Percentiles rank a stretch among this genome's conserved stretches.
phyloP scores from a whole-genome alignment of 2,797 vertebrate genomes.

The Lepus oiostolus region DNA sequence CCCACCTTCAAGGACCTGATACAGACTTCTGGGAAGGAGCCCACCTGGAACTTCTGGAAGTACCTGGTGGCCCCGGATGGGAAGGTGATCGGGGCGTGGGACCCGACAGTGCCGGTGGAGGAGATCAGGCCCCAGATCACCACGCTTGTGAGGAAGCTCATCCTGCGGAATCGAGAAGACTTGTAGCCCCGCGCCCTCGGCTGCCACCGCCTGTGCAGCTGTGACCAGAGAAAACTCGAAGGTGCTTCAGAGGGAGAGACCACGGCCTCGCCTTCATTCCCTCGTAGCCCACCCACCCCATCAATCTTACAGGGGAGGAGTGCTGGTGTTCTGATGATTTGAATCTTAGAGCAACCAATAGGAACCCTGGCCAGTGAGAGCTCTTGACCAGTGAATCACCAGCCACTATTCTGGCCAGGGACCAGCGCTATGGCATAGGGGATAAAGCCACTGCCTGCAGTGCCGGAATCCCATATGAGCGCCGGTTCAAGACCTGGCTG shows the following conservation, averaged over 20 bases:
- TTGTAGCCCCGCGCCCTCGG: conserved; percentile 87
- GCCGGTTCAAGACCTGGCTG: too few species aligned
- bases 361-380: conserved; percentile 22
- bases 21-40: conserved; percentile 93
- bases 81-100: conserved; percentile 94
- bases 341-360: conserved; percentile 40
- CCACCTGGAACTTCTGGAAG: conserved; percentile 99
- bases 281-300: neutral
- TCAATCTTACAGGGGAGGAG: neutral
- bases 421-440: neutral
- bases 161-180: conserved; percentile 96
- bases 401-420: conserved; percentile 11
- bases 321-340: conserved; percentile 48
- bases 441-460: too few species aligned
- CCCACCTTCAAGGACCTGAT: conserved; percentile 95
- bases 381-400: conserved; percentile 28
- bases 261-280: conserved; percentile 52
- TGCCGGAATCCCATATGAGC: too few species aligned
- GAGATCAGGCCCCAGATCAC: conserved; percentile 93
- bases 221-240: conserved; percentile 60
- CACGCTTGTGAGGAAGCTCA: conserved; percentile 95
- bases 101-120: conserved; percentile 92
- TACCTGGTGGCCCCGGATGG: conserved; percentile 95
- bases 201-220: neutral
- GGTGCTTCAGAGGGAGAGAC: conserved; percentile 72